Base-by-base conservation (phyloP, 2,113 vertebrate species). In the Archilochus colubris region DNA sequence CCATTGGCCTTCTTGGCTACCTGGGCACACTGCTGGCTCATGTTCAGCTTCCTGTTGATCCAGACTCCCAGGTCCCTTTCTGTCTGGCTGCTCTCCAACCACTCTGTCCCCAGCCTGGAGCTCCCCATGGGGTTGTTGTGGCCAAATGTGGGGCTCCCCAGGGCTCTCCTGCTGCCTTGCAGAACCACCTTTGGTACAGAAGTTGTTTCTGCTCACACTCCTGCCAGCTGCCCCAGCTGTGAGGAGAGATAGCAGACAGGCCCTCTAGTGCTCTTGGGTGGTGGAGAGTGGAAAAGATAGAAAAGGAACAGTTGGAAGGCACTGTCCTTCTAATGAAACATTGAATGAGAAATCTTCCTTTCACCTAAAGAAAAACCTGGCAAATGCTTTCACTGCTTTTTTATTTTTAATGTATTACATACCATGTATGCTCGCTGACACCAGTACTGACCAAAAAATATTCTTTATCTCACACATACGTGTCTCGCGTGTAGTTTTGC, bases 401-500 rank as follows among this genome's bases (percentile, higher is more conserved):
- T 54, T 74, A 51, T 67, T 86, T 79, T 68, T 77, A 28, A 8
- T 21, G 7, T 40, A 14, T n/a, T 73, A 9, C 2, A 20, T 43
- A n/a, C 74, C 20, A 12, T 30, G 43, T 12, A 3, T 40, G 54
- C 74, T 20, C 20, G 31, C 24, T 38, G 50, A 14, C 8, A 36
- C 8, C 53, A 72, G 53, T 75, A 63, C 6, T 28, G 68, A 63
- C n/a, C 27, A 63, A 24, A 78, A 74, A 43, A 36, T 36, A n/a
- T 21, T 72, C 48, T 9, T 77, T 6, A 15, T 82, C 27, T 31
- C 55, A 6, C 24, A 19, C 7, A 12, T 16, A 13, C 22, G 13
- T 11, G 33, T 1, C 5, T 8, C 6, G 6, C 2, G 1, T 46
- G 24, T 48, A 25, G 50, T 74, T 82, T 2, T 43, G 23, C 9